phyloP scores from a whole-genome alignment of 2,797 vertebrate genomes.

The Cuculus canorus region DNA sequence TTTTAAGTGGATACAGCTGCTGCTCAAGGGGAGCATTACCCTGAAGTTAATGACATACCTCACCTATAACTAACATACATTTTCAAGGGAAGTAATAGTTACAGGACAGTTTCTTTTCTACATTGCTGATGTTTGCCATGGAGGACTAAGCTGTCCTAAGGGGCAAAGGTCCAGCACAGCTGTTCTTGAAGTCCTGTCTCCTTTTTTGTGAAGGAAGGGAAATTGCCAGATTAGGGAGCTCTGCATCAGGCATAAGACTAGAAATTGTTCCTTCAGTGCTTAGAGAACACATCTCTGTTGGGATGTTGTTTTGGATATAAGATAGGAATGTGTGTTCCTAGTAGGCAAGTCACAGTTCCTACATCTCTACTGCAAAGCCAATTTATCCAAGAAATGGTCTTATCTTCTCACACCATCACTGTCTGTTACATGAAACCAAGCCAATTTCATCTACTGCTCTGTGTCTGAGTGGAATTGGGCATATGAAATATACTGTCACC shows the following conservation, averaged over 20 bases:
- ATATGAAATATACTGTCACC: constrained; percentile 10
- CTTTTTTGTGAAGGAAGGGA: neutral
- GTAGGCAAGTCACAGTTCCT: neutral
- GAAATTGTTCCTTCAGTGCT: neutral
- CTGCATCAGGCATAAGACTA: neutral
- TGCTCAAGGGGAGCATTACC: neutral
- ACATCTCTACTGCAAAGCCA: neutral
- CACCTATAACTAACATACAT: neutral
- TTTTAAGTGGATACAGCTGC: neutral
- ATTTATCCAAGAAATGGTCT: neutral
- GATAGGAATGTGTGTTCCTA: neutral
- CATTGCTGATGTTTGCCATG: neutral
- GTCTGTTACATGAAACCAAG: neutral
- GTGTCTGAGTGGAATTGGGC: neutral
- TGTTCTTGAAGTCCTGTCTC: neutral
- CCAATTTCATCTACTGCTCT: neutral
- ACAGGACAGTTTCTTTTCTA: neutral
- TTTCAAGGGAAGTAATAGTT: neutral
- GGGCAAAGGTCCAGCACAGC: neutral
- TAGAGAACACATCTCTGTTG: neutral
- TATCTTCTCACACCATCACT: neutral
- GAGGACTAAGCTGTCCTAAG: neutral
- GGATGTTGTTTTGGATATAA: neutral
- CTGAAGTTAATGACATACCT: neutral
- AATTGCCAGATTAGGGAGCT: neutral